phyloP scores from a whole-genome alignment of 2,113 vertebrate species.

The Lonchura striata region DNA sequence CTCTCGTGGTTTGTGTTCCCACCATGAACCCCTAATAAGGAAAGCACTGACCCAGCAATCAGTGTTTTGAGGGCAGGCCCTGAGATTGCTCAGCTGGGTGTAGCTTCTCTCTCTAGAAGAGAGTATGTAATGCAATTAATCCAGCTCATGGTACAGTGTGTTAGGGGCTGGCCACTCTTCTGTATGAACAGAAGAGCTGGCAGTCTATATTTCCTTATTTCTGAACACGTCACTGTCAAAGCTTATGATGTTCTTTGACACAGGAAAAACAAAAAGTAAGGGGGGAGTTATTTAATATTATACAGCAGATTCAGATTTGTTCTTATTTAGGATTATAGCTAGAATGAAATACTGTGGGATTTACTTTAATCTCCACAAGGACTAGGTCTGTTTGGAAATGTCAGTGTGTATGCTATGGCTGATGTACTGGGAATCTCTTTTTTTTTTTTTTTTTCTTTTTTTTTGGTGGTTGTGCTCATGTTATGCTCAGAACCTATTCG shows the following conservation, averaged over 20 bases:
- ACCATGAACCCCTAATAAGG: constrained; percentile 4
- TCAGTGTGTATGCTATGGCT: neutral
- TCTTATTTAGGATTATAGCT: constrained; percentile 31
- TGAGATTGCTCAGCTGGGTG: neutral
- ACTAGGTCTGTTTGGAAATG: neutral
- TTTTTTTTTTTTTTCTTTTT: neutral
- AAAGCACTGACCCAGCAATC: constrained; percentile 44
- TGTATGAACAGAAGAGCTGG: neutral
- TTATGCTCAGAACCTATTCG: neutral
- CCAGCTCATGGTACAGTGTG: neutral
- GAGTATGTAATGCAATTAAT: neutral
- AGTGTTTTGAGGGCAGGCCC: neutral
- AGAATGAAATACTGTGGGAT: constrained; percentile 17
- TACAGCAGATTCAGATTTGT: constrained; percentile 3
- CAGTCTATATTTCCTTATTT: neutral
- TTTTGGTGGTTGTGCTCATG: neutral
- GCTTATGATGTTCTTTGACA: neutral
- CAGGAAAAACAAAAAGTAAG: neutral
- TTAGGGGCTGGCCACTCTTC: neutral
- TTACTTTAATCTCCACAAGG: constrained; percentile 26
- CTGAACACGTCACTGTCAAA: neutral
- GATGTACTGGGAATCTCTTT: neutral
- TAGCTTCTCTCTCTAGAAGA: neutral
- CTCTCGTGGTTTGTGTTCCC: neutral
- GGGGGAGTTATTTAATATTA: neutral